phyloP scores from a whole-genome alignment of 2,888 invertebrate species.

The Drosophila robusta region DNA sequence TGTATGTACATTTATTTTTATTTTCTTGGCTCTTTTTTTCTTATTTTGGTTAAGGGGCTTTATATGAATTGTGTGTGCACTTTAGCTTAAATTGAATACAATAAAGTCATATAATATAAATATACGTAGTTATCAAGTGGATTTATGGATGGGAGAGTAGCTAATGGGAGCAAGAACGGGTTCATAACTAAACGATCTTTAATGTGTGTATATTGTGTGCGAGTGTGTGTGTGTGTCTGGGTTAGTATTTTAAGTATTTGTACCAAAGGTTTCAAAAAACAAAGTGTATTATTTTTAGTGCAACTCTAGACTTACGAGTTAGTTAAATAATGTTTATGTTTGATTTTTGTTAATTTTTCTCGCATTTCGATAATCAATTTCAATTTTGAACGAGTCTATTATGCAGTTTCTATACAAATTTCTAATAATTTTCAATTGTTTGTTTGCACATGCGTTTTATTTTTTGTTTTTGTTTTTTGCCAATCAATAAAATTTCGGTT shows the following conservation, averaged over 20 bases:
- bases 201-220: conserved; percentile 12
- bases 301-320: conserved; percentile 54
- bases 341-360: conserved; percentile 11
- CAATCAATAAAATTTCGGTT: conserved; percentile 57
- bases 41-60: conserved; percentile 6
- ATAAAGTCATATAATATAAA: conserved; percentile 29
- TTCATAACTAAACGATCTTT: conserved; percentile 11
- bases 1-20: conserved; percentile 46
- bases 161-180: conserved; percentile 17
- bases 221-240: conserved; percentile 10
- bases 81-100: conserved; percentile 57
- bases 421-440: conserved; percentile 19
- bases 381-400: conserved; percentile 66
- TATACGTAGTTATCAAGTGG: conserved; percentile 32
- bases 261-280: neutral
- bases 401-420: conserved; percentile 16
- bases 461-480: conserved; percentile 24
- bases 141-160: conserved; percentile 21
- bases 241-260: conserved; percentile 1
- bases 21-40: conserved; percentile 13
- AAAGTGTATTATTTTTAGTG: conserved; percentile 38
- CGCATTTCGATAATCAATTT: conserved; percentile 29
- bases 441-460: conserved; percentile 53
- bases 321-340: conserved; percentile 15
- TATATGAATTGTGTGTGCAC: conserved; percentile 49